Evolutionary conservation across 2,113 vertebrate species (phyloP).

Genomic region (Spermophilus dauricus): DNA sequence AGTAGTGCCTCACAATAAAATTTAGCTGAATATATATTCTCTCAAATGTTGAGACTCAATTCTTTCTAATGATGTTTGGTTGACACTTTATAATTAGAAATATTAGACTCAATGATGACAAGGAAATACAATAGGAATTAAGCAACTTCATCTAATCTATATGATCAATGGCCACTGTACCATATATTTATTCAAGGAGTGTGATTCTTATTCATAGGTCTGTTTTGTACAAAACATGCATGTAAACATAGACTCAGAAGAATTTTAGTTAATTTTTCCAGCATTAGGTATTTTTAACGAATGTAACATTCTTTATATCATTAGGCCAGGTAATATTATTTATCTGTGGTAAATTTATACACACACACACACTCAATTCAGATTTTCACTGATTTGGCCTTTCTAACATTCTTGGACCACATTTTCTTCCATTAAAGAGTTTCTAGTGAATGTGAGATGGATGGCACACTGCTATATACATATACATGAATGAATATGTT

Average conservation of each 20-base stretch:
- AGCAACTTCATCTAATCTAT: not conserved
- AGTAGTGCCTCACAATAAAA: not conserved
- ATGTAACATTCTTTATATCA: not conserved
- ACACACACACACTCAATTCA: not conserved
- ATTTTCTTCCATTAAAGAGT: not conserved
- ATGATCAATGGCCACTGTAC: not conserved
- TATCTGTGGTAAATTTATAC: not conserved
- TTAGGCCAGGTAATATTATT: not conserved
- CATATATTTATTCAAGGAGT: not conserved
- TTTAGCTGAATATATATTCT: slow-evolving; percentile 11
- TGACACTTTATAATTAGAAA: not conserved
- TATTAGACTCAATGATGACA: not conserved
- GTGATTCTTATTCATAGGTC: not conserved
- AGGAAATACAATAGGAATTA: not conserved
- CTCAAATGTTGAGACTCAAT: not conserved
- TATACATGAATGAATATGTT: not conserved
- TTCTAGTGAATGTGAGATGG: not conserved
- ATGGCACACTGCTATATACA: not conserved
- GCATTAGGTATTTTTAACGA: not conserved
- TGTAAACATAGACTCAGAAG: not conserved
- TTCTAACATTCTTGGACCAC: not conserved
- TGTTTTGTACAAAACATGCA: not conserved
- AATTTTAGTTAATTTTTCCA: not conserved
- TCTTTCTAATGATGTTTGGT: not conserved
- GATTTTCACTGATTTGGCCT: not conserved